Evolutionary conservation across 1,140 invertebrate species (phyloP).

Genomic region (Monochamus saltuarius): DNA sequence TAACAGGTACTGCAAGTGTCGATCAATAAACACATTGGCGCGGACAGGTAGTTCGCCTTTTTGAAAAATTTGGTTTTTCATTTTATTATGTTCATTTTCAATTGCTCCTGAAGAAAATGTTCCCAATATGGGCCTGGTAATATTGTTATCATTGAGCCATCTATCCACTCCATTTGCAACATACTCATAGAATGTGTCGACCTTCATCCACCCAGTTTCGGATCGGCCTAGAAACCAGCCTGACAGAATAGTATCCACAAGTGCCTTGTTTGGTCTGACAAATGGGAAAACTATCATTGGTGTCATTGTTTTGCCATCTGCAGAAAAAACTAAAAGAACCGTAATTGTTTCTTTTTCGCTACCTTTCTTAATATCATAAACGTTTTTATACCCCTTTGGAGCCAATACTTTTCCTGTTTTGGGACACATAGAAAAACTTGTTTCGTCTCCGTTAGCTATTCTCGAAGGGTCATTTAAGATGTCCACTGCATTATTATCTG

Average conservation of each 20-base stretch:
- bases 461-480: no score
- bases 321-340: constrained; percentile 30
- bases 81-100: no score
- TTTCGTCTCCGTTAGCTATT: no score
- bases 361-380: constrained; percentile 42
- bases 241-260: constrained; percentile 37
- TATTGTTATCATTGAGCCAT: no score
- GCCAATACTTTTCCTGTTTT: not conserved
- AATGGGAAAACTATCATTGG: constrained; percentile 37
- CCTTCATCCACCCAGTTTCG: constrained; percentile 49
- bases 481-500: no score
- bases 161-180: constrained; percentile 35
- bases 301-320: constrained; percentile 22
- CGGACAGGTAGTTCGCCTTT: no score
- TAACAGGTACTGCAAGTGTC: no score
- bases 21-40: no score
- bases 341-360: constrained; percentile 31
- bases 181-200: constrained; percentile 47
- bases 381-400: constrained; percentile 35
- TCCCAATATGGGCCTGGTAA: no score
- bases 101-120: no score
- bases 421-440: constrained; percentile 3
- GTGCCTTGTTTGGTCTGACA: constrained; percentile 27
- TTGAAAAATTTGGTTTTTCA: no score
- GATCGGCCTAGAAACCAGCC: constrained; percentile 44